A percentile compares a stretch with the other conserved stretches of the same genome.
Evolutionary conservation across 1,140 invertebrate genomes (phyloP).

Genomic region (Spodoptera frugiperda): DNA sequence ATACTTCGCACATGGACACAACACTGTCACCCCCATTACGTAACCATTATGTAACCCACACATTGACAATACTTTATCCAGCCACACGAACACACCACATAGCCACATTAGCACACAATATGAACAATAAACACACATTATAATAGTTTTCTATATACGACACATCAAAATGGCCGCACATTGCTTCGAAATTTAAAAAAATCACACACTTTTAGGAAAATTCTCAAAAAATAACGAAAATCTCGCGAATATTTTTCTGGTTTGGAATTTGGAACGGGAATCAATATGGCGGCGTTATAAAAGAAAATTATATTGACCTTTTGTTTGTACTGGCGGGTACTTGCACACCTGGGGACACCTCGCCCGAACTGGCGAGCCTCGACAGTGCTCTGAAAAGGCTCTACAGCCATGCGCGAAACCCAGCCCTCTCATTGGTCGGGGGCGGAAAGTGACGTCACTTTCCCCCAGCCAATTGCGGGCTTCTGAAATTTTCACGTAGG

Average conservation of each 20-base stretch:
- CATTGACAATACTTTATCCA: constrained; percentile 3
- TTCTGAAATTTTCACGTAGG: constrained; percentile 83
- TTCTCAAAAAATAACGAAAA: constrained; percentile 49
- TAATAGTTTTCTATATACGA: background rate
- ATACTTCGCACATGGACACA: constrained; percentile 15
- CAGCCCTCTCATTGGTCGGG: constrained; percentile 61
- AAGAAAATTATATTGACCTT: constrained; percentile 72
- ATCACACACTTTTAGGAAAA: constrained; percentile 28
- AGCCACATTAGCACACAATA: constrained; percentile 21
- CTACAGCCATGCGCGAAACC: constrained; percentile 70
- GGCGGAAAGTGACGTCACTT: constrained; percentile 71
- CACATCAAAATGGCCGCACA: constrained; percentile 6
- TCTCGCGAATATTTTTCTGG: constrained; percentile 32
- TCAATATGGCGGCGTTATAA: constrained; percentile 46
- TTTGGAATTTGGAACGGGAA: constrained; percentile 48
- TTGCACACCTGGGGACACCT: constrained; percentile 80
- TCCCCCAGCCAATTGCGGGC: constrained; percentile 62
- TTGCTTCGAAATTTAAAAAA: constrained; percentile 16
- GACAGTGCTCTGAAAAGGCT: constrained; percentile 61
- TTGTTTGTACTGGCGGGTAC: constrained; percentile 68
- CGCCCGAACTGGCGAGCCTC: constrained; percentile 74
- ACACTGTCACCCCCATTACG: constrained; percentile 16
- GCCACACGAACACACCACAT: background rate
- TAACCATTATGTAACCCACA: constrained; percentile 46
- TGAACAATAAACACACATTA: background rate